Evolutionary conservation across 1,140 invertebrate genomes (phyloP), one percentile per base, ranked within the genome.

Genomic region (Caenorhabditis latens): DNA sequence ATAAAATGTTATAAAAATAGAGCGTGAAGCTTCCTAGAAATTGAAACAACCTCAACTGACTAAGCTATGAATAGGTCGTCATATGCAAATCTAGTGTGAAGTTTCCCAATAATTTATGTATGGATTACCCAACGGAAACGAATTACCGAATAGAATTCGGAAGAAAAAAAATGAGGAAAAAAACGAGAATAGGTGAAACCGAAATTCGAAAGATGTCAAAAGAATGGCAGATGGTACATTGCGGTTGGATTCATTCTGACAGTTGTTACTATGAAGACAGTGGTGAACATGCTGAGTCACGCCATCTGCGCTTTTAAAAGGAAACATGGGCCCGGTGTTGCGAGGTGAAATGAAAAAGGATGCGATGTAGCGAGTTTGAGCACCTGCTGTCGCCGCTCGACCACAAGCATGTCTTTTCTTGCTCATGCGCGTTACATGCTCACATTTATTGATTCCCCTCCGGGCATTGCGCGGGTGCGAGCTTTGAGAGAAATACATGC

Each of bases 401-500:
- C 71, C 71, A 79, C 46, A 79, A 79, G 71, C 71, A 50, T 79
- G 71, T 79, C 71, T 79, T 79, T 79, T 79, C 71, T 79, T 79
- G 16, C 71, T 79, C 71, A 50, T 53, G 46, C 71, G 46, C 71
- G 71, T 79, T 79, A 79, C 71, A 79, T 79, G 71, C 46, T 53
- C 71, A 50, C 71, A 79, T 79, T 79, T 79, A 79, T 79, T 79
- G 71, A 79, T 79, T 79, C 50, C 71, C 46, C 71, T n/a, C 67
- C 32, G 13, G 50, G 53, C 40, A 79, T 46, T 79, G 71, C 71
- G 71, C 71, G 71, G 71, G 46, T 32, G 42, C 43, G 65, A 71
- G 65, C 46, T 79, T n/a, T 46, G 46, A 79, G 71, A 79, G 67
- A 79, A 79, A 79, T 79, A 79, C 71, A 79, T 79, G 71, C 71